A percentile compares a stretch with the other conserved stretches of the same genome.
phyloP scores from a whole-genome alignment of 2,888 invertebrate genomes.

The Osmoderma eremita region DNA sequence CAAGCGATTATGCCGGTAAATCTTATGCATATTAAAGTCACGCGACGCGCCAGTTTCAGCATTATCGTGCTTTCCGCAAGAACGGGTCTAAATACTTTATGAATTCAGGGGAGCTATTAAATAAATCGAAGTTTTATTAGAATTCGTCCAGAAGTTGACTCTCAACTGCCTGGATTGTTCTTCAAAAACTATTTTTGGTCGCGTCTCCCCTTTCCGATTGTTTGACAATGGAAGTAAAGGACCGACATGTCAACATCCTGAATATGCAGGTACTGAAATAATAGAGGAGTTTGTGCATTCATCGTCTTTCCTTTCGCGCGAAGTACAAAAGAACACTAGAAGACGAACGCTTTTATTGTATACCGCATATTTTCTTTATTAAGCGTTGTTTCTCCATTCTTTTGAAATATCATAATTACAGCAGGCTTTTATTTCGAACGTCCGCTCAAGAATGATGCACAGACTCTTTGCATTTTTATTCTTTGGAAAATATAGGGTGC shows the following conservation, averaged over 20 bases:
- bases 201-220: constrained; percentile 38
- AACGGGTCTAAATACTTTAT: constrained; percentile 52
- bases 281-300: constrained; percentile 43
- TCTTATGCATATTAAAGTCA: constrained; percentile 55
- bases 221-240: constrained; percentile 42
- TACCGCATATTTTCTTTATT: constrained; percentile 33
- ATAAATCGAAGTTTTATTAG: constrained; percentile 56
- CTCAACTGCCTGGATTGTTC: constrained; percentile 44
- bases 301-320: constrained; percentile 35
- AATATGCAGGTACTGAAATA: constrained; percentile 42
- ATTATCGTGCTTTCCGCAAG: constrained; percentile 56
- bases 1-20: constrained; percentile 52
- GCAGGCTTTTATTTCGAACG: constrained; percentile 23
- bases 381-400: constrained; percentile 17
- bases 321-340: constrained; percentile 42
- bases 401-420: constrained; percentile 32
- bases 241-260: constrained; percentile 42
- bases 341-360: constrained; percentile 24
- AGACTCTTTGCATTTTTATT: background rate
- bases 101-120: constrained; percentile 54
- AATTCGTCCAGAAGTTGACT: constrained; percentile 45
- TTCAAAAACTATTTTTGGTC: constrained; percentile 44
- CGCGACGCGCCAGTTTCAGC: constrained; percentile 52
- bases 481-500: background rate
- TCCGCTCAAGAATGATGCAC: constrained; percentile 12